Base-by-base conservation (phyloP, 2,113 vertebrate genomes). In the Ceuthmochares aereus region DNA sequence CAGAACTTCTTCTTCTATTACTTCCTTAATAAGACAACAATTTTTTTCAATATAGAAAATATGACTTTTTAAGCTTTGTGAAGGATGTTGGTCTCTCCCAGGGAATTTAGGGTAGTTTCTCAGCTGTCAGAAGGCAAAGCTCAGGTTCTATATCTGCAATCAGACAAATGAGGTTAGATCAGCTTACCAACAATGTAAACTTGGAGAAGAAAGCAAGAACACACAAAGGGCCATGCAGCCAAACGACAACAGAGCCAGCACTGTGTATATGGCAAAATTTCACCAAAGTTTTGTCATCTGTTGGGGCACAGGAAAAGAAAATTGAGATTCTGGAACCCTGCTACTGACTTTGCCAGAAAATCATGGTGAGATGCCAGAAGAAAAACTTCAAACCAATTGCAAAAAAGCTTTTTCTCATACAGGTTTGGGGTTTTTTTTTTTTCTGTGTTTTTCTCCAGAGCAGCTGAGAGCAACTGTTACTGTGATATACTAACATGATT, bases 381-480 rank as follows among this genome's bases (percentile, higher is more conserved):
- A 43, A 89, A 84, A 86, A 82, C 83, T 90, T 94, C 37, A 84
- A 45, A 10, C 64, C 52, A 94, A 27, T 64, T 78, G 23, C 80
- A 92, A 27, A 90, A 69, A 37, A 67, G 4, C n/a, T 75, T 21
- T 70, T 13, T 77, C 49, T 92, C 52, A 23, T 70, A 19, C 2
- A 55, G 45, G 6, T 47, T 47, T n/a, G n/a, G n/a, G n/a, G n/a
- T 47, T 26, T 15, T 54, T 2, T 49, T 74, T 27, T 69, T 40
- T 40, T 1, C 60, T 74, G 14, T 80, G 56, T 87, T 95, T 93
- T 92, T 37, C 51, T 92, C 83, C 80, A 4, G 12, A 91, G 56
- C 34, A 95, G 72, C 86, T 82, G 93, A 4, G 12, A 91, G 56
- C 34, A 95, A 75, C 86, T 82, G 93, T 89, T 87, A 43, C 64